phyloP scores from a whole-genome alignment of 2,113 vertebrate species.

The Falco punctatus region DNA sequence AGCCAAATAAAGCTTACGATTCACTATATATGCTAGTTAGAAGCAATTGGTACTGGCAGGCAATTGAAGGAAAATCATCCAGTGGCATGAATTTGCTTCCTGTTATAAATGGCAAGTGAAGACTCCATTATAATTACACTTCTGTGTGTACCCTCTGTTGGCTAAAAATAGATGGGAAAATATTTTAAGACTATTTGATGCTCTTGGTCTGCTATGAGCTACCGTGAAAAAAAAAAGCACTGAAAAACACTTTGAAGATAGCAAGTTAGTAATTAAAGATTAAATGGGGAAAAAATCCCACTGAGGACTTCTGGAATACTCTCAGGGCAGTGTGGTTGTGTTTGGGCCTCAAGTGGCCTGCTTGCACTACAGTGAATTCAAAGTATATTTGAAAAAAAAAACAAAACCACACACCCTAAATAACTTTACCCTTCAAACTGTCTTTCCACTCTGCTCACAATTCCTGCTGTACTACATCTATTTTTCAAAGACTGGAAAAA shows the following conservation, averaged over 20 bases:
- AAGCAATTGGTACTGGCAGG: conserved; percentile 7
- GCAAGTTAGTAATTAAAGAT: neutral
- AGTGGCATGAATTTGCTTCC: neutral
- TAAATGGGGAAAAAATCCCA: neutral
- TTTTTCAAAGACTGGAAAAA: neutral
- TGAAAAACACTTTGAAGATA: neutral
- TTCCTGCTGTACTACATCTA: neutral
- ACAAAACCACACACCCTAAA: no score
- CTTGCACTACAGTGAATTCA: neutral
- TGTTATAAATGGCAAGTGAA: neutral
- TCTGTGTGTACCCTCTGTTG: neutral
- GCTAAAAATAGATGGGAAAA: conserved; percentile 54
- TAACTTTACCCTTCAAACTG: neutral
- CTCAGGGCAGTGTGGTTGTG: neutral
- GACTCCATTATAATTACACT: neutral
- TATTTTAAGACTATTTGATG: neutral
- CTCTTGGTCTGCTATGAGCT: neutral
- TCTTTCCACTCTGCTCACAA: neutral
- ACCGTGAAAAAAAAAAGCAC: neutral
- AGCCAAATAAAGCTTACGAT: conserved; percentile 17
- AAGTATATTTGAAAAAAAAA: neutral
- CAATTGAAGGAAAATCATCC: neutral
- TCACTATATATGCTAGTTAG: conserved; percentile 8
- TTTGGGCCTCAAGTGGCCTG: neutral
- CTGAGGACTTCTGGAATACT: neutral